phyloP scores from a whole-genome alignment of 2,113 vertebrate genomes.

The Delphinapterus leucas region DNA sequence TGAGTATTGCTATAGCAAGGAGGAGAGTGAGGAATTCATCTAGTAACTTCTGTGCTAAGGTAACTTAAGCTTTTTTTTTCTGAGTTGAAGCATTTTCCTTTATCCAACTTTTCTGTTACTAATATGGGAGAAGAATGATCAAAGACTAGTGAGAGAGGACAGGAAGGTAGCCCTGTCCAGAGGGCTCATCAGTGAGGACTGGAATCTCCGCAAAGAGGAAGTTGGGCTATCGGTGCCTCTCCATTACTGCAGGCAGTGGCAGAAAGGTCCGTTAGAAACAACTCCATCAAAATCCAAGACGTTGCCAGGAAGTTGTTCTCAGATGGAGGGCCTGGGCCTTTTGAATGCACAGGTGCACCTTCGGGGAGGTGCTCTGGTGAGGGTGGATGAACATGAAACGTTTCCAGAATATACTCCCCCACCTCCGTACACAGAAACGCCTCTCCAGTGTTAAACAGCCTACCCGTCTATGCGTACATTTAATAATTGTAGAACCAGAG shows the following conservation, averaged over 20 bases:
- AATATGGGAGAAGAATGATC: not conserved
- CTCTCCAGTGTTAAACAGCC: not conserved
- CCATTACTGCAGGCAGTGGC: not conserved
- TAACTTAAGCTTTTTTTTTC: not conserved
- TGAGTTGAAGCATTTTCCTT: not conserved
- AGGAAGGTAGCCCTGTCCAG: not conserved
- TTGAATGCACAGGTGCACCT: not conserved
- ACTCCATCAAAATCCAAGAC: not conserved
- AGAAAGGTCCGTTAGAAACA: not conserved
- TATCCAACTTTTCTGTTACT: not conserved
- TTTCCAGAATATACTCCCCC: not conserved
- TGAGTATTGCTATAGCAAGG: not conserved
- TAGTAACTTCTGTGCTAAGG: not conserved
- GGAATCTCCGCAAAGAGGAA: not conserved
- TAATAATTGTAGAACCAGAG: not conserved
- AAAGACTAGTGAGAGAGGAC: not conserved
- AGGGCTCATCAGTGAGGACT: not conserved
- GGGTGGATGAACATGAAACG: not conserved
- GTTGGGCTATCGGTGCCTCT: not conserved
- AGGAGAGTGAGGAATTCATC: not conserved
- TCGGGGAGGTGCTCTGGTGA: not conserved
- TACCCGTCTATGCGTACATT: not conserved
- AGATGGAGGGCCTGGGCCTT: not conserved
- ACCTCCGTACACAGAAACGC: not conserved
- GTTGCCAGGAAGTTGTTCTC: not conserved